phyloP scores from a whole-genome alignment of 2,797 vertebrate species.

The Pelochelys cantorii region DNA sequence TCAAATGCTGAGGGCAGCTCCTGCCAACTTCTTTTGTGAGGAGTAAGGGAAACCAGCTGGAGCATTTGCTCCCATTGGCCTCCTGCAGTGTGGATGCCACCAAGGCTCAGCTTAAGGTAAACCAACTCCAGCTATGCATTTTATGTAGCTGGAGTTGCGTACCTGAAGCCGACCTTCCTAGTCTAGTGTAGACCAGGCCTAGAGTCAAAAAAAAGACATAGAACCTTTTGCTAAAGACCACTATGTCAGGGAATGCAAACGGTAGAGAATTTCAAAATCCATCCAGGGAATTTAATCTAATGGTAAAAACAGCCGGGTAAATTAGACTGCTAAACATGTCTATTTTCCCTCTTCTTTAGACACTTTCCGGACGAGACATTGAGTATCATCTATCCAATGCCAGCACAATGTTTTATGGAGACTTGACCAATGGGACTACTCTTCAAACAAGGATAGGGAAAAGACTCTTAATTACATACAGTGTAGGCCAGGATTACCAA shows the following conservation, averaged over 20 bases:
- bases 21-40: too few relatives aligned
- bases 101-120: too few relatives aligned
- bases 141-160: too few relatives aligned
- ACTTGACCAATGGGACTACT: conserved; percentile 86
- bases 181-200: too few relatives aligned
- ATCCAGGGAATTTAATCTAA: not conserved
- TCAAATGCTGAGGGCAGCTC: too few relatives aligned
- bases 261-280: not conserved
- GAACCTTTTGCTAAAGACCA: not conserved
- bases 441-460: conserved; percentile 86
- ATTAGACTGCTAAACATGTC: not conserved
- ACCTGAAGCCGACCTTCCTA: too few relatives aligned
- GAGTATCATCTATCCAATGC: conserved; percentile 90
- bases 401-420: conserved; percentile 79
- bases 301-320: not conserved
- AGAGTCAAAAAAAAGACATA: not conserved
- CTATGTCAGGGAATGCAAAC: not conserved
- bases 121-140: too few relatives aligned
- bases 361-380: conserved; percentile 87
- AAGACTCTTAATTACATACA: conserved; percentile 81
- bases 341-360: conserved; percentile 78
- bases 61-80: too few relatives aligned
- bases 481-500: not conserved
- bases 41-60: too few relatives aligned
- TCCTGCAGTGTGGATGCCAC: too few relatives aligned